phyloP scores from a whole-genome alignment of 64 coral and sea anemone species.

The Porites lutea region DNA sequence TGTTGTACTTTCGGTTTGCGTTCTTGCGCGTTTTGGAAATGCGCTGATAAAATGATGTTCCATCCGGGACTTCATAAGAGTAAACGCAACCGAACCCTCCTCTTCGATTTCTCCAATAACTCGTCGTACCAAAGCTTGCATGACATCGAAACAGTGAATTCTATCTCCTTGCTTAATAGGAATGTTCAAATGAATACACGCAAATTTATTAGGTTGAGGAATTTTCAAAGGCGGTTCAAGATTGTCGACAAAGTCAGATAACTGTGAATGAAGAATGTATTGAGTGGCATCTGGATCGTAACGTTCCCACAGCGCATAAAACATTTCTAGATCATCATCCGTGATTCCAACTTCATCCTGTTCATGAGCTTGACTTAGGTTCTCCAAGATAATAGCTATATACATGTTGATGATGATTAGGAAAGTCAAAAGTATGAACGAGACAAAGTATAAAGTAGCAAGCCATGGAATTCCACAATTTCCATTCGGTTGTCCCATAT shows the following conservation, averaged over 20 bases:
- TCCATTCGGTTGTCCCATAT: conserved; percentile 67
- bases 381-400: conserved; percentile 97
- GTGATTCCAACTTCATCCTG: conserved; percentile 95
- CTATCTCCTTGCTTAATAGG: conserved; percentile 91
- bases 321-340: conserved; percentile 97
- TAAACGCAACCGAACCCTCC: conserved; percentile 68
- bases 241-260: conserved; percentile 92
- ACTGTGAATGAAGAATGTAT: conserved; percentile 86
- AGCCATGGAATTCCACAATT: conserved; percentile 92
- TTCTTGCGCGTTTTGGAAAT: conserved; percentile 81
- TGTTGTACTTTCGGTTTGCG: conserved; percentile 85
- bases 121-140: conserved; percentile 93
- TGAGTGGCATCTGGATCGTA: conserved; percentile 85
- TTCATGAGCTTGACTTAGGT: conserved; percentile 87
- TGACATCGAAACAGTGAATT: conserved; percentile 96
- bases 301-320: conserved; percentile 88
- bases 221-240: conserved; percentile 87
- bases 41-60: conserved; percentile 88
- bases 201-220: conserved; percentile 85
- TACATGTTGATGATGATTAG: conserved; percentile 99
- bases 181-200: conserved; percentile 92
- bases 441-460: conserved; percentile 76
- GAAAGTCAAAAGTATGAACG: conserved; percentile 92
- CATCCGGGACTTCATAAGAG: conserved; percentile 90
- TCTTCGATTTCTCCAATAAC: conserved; percentile 87